These are phyloP conservation scores for Tanypteryx hageni DNA, from an alignment of 2,888 invertebrate genomes.

Conservation along the genomic window DNA sequence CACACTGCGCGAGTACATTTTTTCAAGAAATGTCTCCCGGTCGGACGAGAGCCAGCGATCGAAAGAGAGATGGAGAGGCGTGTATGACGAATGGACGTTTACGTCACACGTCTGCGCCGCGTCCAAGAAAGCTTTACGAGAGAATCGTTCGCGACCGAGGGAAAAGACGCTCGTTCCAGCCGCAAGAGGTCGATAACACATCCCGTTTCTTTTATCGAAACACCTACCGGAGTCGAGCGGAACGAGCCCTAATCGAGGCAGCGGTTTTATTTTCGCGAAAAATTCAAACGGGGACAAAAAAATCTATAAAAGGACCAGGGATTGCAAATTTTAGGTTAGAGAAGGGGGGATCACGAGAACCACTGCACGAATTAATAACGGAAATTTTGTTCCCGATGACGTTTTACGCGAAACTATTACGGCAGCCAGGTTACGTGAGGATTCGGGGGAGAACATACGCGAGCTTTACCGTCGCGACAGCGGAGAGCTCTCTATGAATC, in stretches of 20 bases:
- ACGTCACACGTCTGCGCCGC: constrained; percentile 7
- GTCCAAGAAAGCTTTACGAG: background rate
- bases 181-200: constrained; percentile 44
- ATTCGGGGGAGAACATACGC: no score
- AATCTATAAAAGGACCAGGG: no score
- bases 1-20: no score
- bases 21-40: no score
- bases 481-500: background rate
- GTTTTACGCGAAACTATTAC: no score
- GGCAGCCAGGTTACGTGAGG: no score
- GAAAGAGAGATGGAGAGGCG: background rate
- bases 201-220: constrained; percentile 47
- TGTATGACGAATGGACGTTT: background rate
- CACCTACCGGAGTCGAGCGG: background rate
- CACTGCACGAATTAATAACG: no score
- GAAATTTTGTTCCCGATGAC: no score
- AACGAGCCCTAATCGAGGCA: background rate
- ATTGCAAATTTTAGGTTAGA: no score
- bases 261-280: background rate
- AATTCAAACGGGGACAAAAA: background rate
- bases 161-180: constrained; percentile 33
- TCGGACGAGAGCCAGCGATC: no score
- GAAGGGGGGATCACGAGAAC: no score
- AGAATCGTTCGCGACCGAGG: background rate
- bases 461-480: no score